Percentiles rank a stretch among this genome's conserved stretches.
phyloP scores from a whole-genome alignment of 1,140 invertebrate species.

The Papilio polytes region DNA sequence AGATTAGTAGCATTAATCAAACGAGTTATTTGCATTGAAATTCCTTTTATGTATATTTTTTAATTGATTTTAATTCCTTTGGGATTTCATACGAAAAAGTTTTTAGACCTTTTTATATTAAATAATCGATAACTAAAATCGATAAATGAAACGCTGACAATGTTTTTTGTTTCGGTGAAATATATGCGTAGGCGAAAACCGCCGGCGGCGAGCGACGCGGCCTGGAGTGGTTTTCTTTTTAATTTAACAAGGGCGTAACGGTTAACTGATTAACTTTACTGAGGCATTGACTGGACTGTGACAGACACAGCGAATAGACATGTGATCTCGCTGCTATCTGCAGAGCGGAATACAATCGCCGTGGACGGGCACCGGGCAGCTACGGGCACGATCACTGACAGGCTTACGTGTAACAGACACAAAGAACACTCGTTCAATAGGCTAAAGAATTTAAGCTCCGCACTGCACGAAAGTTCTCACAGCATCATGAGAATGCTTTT shows the following conservation, averaged over 20 bases:
- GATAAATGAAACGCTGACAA: conserved; percentile 25
- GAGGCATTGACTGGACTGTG: conserved; percentile 55
- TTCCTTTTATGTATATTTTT: conserved; percentile 58
- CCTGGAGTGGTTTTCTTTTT: conserved; percentile 44
- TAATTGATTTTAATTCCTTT: conserved; percentile 62
- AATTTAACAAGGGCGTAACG: conserved; percentile 48
- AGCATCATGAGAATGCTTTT: conserved; percentile 81
- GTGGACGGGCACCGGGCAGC: conserved; percentile 49
- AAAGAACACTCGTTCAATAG: conserved; percentile 68
- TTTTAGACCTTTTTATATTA: conserved; percentile 42
- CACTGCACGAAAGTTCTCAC: conserved; percentile 77
- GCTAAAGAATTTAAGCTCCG: conserved; percentile 74
- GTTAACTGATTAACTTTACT: conserved; percentile 58
- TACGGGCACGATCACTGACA: conserved; percentile 59
- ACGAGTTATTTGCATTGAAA: conserved; percentile 69
- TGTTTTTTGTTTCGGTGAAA: conserved; percentile 26
- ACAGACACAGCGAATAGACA: conserved; percentile 49
- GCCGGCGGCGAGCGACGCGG: conserved; percentile 23
- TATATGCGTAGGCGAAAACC: conserved; percentile 33
- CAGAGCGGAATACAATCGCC: conserved; percentile 52
- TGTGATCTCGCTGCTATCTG: conserved; percentile 54
- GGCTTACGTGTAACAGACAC: conserved; percentile 63
- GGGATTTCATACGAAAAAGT: conserved; percentile 63
- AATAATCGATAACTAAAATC: conserved; percentile 29
- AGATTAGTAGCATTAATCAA: conserved; percentile 77